A percentile compares a stretch with the other conserved stretches of the same genome.
Conservation (phyloP, 2,113 vertebrate genomes). For the Amphiprion percula region DNA sequence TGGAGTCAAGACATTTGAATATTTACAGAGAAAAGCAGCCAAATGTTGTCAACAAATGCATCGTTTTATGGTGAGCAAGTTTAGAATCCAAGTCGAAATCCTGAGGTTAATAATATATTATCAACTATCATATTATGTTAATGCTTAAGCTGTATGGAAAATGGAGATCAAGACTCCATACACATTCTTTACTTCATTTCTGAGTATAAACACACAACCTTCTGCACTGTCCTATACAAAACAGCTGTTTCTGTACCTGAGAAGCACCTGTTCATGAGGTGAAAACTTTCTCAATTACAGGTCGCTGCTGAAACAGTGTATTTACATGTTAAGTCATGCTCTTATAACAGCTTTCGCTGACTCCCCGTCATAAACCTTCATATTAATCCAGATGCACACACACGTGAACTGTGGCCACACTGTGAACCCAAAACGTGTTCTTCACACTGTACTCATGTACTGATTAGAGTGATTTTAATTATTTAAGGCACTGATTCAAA, state of each 20-base stretch:
- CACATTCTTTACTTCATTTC: too few relatives aligned
- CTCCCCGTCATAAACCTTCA: conserved; percentile 11
- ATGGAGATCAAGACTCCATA: too few relatives aligned
- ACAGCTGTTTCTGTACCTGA: not conserved
- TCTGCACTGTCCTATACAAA: too few relatives aligned
- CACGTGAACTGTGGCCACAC: not conserved
- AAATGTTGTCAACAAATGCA: too few relatives aligned
- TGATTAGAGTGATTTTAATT: not conserved
- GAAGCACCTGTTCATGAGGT: not conserved
- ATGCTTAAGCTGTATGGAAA: too few relatives aligned
- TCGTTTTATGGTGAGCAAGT: too few relatives aligned
- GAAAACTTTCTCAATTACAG: not conserved
- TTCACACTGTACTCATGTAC: not conserved
- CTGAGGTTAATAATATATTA: too few relatives aligned
- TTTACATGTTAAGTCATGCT: not conserved
- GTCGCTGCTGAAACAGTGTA: not conserved
- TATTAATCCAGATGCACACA: conserved; percentile 5
- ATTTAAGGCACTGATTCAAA: not conserved
- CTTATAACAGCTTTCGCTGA: conserved; percentile 4
- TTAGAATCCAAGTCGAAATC: too few relatives aligned
- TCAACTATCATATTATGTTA: too few relatives aligned
- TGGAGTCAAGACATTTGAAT: too few relatives aligned
- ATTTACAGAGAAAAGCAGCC: too few relatives aligned
- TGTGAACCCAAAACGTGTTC: not conserved
- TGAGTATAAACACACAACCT: too few relatives aligned